Base-by-base conservation (phyloP, 2,113 vertebrate genomes). In the Solea senegalensis region DNA sequence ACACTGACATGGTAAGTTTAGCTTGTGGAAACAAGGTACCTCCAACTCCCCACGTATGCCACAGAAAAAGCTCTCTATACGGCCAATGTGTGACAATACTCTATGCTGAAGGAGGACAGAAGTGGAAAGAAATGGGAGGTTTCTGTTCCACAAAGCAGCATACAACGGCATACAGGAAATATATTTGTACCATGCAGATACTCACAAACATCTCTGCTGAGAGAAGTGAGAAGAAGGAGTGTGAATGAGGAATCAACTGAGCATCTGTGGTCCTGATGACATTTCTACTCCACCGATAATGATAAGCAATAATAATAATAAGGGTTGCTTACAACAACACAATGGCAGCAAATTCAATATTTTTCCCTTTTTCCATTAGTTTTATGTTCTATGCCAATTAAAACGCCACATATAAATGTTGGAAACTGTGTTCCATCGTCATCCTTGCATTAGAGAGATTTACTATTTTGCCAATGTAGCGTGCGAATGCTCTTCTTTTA, bases 191-290 rank as follows among this genome's bases (percentile, higher is more conserved):
- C 67, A 56, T 34, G 71, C 52, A 57, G 63, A 48, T 28, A 3
- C 56, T 74, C 68, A 74, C 16, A 82, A 86, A 86, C 84, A 64
- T 72, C 72, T 79, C 84, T 60, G 61, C 75, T 41, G 53, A 27
- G 76, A 41, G 69, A 84, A 60, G 77, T 65, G 86, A 79, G 74
- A 85, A 72, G 72, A 60, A 0, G 39, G 54, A 43, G 74, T 56
- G 75, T 62, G 62, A 84, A 8, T 0, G n/a, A 14, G n/a, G 58
- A 54, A 10, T 39, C 28, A 10, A 43, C 34, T 2, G 15, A 21
- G 59, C 10, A 10, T 49, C 41, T 51, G 28, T 56, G 55, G n/a
- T 55, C 44, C 3, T 28, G 27, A 14, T 59, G 44, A 64, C 56
- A 53, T 34, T 43, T 72, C 53, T 63, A 39, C 8, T 41, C 14